phyloP scores from a whole-genome alignment of 2,113 vertebrate species.

The Planiliza haematocheilus region DNA sequence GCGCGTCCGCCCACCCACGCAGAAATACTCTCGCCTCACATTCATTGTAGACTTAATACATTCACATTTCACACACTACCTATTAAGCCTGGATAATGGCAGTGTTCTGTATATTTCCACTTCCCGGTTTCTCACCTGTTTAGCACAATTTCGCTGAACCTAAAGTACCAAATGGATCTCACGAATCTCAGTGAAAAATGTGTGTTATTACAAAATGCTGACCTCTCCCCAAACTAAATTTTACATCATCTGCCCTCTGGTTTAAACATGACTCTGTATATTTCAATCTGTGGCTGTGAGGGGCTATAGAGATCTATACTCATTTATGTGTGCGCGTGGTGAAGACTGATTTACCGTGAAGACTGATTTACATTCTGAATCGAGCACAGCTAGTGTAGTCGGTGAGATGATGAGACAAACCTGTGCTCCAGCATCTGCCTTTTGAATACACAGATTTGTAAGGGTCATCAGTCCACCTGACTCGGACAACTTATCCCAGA shows the following conservation, averaged over 20 bases:
- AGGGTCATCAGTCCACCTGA: conserved; percentile 13
- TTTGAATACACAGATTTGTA: conserved; percentile 27
- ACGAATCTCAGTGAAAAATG: no score
- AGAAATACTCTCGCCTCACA: not conserved
- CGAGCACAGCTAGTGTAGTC: conserved; percentile 1
- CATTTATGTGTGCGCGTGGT: conserved; percentile 19
- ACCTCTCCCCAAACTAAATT: conserved; percentile 38
- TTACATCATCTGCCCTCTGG: conserved; percentile 28
- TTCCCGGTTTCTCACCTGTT: conserved; percentile 1
- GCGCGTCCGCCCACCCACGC: not conserved
- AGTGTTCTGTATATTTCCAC: not conserved
- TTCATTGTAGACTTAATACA: not conserved
- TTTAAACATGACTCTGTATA: conserved; percentile 34
- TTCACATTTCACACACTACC: not conserved
- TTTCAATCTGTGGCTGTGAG: conserved; percentile 32
- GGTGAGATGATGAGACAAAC: conserved; percentile 22
- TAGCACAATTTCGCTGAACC: no score
- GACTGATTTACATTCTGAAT: conserved; percentile 29
- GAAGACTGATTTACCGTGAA: conserved; percentile 32
- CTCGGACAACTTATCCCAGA: conserved; percentile 15
- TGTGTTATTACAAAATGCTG: conserved; percentile 8
- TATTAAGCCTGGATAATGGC: not conserved
- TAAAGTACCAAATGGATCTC: no score
- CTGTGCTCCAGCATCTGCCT: conserved; percentile 6
- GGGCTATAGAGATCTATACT: conserved; percentile 16